phyloP scores from a whole-genome alignment of 2,113 vertebrate genomes.

The Nyctereutes procyonoides region DNA sequence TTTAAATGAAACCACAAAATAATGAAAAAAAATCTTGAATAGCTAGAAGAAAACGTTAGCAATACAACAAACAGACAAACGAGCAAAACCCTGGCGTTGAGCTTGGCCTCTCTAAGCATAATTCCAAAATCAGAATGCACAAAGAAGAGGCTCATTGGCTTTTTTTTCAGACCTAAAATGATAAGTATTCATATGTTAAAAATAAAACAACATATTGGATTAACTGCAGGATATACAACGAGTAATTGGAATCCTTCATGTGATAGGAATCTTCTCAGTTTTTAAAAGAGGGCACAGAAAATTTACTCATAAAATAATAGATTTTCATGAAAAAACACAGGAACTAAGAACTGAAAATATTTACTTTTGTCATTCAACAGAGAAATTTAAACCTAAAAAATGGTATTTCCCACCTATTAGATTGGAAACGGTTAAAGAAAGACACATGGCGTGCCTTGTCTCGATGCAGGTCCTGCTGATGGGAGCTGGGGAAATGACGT shows the following conservation, averaged over 20 bases:
- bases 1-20: constrained; percentile 28
- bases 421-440: background rate
- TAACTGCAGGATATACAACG: background rate
- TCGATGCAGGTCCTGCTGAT: background rate
- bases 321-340: background rate
- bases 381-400: background rate
- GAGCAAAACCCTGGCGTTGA: background rate
- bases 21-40: background rate
- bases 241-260: background rate
- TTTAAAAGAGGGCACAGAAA: background rate
- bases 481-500: accelerated
- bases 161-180: background rate
- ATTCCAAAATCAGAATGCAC: background rate
- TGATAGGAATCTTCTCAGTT: background rate
- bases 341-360: background rate
- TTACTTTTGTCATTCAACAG: background rate
- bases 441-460: accelerated
- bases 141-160: background rate
- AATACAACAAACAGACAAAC: background rate
- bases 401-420: background rate
- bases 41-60: background rate
- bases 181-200: background rate
- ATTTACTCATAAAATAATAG: background rate
- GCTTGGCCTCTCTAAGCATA: background rate
- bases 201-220: background rate